Conservation (phyloP, 1,140 invertebrate species). For the Lepidurus arcticus region DNA sequence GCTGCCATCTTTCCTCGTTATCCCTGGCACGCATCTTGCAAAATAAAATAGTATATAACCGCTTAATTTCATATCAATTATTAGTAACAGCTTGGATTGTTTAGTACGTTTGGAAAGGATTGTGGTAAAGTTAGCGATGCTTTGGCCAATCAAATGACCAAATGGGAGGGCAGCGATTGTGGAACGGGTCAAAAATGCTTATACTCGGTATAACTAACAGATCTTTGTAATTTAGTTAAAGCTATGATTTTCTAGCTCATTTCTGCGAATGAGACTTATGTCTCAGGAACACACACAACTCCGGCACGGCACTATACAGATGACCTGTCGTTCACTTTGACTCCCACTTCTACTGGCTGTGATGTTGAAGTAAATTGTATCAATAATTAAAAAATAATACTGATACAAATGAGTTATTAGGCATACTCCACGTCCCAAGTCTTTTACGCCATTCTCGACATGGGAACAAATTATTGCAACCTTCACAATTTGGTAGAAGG, state of each 20-base stretch:
- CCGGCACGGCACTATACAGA: conserved; percentile 45
- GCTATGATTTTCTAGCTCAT: conserved; percentile 36
- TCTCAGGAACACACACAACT: conserved; percentile 46
- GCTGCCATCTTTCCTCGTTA: conserved; percentile 20
- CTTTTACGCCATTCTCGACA: conserved; percentile 49
- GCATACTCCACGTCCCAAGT: conserved; percentile 46
- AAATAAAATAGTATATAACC: conserved; percentile 29
- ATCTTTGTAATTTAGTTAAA: conserved; percentile 22
- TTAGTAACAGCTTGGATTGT: background rate
- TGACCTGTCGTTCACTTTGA: conserved; percentile 46
- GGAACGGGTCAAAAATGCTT: conserved; percentile 46
- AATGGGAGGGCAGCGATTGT: conserved; percentile 42
- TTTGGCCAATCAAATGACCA: conserved; percentile 40
- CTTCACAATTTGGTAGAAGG: conserved; percentile 49
- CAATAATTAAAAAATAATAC: background rate
- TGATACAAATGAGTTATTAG: conserved; percentile 39
- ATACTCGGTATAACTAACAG: conserved; percentile 41
- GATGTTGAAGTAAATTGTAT: conserved; percentile 42
- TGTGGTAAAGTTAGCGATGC: background rate
- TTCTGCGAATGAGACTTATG: conserved; percentile 36
- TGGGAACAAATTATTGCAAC: conserved; percentile 52
- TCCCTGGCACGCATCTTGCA: conserved; percentile 31
- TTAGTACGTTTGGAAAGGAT: conserved; percentile 30
- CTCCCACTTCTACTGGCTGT: conserved; percentile 39
- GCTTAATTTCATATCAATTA: background rate